A percentile compares a stretch with the other conserved stretches of the same genome.
These are phyloP conservation scores for Netelia fuscicornis DNA, from an alignment of 2,888 invertebrate species.

Conservation along the genomic window DNA sequence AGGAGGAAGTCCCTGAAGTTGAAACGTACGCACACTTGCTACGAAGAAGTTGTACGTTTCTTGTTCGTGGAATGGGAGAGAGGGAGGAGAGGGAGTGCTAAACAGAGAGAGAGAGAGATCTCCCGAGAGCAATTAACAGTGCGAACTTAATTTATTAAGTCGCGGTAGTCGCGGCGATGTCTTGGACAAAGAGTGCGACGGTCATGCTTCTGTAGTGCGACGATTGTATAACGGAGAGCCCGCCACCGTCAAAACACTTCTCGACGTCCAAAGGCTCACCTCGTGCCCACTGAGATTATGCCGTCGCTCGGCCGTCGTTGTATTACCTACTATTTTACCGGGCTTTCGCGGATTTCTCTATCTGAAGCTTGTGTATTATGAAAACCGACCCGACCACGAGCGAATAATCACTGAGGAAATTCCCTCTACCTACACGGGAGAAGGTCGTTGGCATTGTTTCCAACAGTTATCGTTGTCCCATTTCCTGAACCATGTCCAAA, in stretches of 20 bases:
- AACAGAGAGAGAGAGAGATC: neutral
- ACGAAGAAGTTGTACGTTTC: neutral
- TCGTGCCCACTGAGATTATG: neutral
- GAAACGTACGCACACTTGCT: neutral
- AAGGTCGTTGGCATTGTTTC: no score
- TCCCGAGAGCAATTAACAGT: conserved; percentile 78
- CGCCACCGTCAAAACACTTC: conserved; percentile 72
- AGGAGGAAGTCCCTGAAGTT: conserved; percentile 12
- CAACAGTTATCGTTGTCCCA: no score
- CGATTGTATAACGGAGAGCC: neutral
- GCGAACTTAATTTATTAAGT: conserved; percentile 81
- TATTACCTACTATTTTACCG: conserved; percentile 47
- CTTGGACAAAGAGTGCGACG: conserved; percentile 49
- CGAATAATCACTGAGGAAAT: neutral
- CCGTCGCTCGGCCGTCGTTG: conserved; percentile 15
- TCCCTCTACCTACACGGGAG: neutral
- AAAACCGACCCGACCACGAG: conserved; percentile 9
- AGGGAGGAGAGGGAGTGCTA: neutral
- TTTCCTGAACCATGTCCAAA: no score
- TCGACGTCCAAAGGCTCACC: conserved; percentile 72
- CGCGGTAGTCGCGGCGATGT: conserved; percentile 60
- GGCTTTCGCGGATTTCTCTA: conserved; percentile 42
- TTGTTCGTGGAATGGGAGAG: neutral
- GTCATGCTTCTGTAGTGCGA: conserved; percentile 30
- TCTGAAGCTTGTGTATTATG: conserved; percentile 4